Conservation (phyloP, 2,113 vertebrate species). For the Etia nguti region DNA sequence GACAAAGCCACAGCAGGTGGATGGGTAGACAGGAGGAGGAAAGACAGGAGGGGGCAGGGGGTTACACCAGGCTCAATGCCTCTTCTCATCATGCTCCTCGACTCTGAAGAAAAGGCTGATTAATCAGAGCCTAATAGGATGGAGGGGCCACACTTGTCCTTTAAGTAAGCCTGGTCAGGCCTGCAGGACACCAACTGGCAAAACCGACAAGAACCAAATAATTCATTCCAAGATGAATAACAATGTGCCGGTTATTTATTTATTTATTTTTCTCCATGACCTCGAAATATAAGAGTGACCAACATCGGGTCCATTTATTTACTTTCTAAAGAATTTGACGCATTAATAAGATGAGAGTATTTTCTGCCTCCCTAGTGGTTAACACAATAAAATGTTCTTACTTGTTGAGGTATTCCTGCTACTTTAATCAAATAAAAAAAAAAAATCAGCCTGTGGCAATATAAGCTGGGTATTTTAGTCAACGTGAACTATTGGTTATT, state of each 20-base stretch:
- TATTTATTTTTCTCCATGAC: not conserved
- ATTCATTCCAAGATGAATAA: not conserved
- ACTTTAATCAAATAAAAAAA: not conserved
- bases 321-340: not conserved
- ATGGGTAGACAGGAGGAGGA: constrained; percentile 42
- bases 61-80: constrained; percentile 46
- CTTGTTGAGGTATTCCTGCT: not conserved
- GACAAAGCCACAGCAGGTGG: constrained; percentile 71
- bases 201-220: not conserved
- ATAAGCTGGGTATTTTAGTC: not conserved
- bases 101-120: constrained; percentile 61
- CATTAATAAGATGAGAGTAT: not conserved
- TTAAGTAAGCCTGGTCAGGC: not conserved
- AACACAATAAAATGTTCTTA: not conserved
- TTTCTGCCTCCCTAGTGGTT: not conserved
- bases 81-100: constrained; percentile 48
- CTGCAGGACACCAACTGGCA: not conserved
- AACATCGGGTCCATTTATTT: not conserved
- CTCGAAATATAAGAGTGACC: not conserved
- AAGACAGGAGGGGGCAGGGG: not conserved
- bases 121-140: constrained; percentile 64
- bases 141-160: constrained; percentile 40
- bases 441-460: not conserved
- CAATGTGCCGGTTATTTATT: not conserved
- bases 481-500: not conserved